Conservation (phyloP, 2,888 invertebrate species). For the Schrankia costaestrigalis region DNA sequence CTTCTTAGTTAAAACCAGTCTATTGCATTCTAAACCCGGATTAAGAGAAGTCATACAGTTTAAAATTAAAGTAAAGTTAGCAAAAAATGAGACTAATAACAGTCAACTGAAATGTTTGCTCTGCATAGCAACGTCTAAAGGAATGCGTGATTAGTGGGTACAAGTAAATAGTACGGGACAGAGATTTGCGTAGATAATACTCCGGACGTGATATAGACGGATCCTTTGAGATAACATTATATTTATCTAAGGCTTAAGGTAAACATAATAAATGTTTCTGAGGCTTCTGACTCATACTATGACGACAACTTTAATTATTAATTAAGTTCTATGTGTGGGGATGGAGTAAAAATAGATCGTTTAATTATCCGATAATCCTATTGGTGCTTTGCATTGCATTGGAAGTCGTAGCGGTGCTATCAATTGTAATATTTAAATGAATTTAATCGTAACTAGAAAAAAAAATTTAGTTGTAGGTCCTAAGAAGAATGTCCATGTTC, state of each 20-base stretch:
- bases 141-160: constrained; percentile 42
- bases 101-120: background rate
- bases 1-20: no score
- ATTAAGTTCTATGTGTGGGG: no score
- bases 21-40: no score
- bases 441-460: no score
- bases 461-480: no score
- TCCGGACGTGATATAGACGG: constrained; percentile 48
- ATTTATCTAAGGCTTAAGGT: constrained; percentile 26
- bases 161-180: constrained; percentile 27
- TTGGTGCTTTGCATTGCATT: no score
- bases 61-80: constrained; percentile 4
- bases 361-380: no score
- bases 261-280: constrained; percentile 33
- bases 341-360: no score
- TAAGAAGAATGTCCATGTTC: no score
- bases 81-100: background rate
- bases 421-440: no score
- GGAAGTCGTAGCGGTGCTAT: no score
- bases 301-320: no score
- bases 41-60: background rate
- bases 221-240: constrained; percentile 38
- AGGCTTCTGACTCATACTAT: constrained; percentile 16
- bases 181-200: constrained; percentile 49
- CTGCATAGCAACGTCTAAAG: constrained; percentile 23